Evolutionary conservation across 30 jellyfish, hydroid and myxozoan genomes (phyloP), one percentile per base, ranked within the genome.

Genomic region (Hydractinia symbiolongicarpus): DNA sequence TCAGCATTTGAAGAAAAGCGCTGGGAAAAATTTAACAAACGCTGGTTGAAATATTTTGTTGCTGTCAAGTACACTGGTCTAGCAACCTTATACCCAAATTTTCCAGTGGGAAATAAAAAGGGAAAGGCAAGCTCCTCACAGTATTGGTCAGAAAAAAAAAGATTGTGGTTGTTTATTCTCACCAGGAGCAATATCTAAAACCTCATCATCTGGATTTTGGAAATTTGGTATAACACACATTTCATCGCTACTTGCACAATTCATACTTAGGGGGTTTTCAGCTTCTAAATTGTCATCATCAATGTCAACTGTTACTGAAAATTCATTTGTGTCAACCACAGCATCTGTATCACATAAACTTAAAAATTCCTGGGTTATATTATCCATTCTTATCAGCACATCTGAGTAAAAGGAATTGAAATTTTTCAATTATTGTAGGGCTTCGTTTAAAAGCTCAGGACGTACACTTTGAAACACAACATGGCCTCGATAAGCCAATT

Each of bases 91-190:
- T 13, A 80, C 30, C 88, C 88, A 80, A 20, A 80, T 62, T 80
- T 80, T 21, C 88, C 88, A 7, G 9, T 69, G n/a, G 88, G 85
- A 11, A 80, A 80, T 52, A 76, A 14, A 76, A 9, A n/a, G 50
- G 84, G 81, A 79, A 54, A 76, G 0, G 84, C 84, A 13, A 76
- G 54, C 55, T 51, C 84, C 2, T 30, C 44, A 30, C 44, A 30
- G 44, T 30, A 30, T 30, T 30, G 44, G 44, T 30, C 44, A 30
- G 44, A 30, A 30, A 30, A 30, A n/a, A 30, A 30, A 30, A 30
- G 44, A 30, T 30, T 30, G 44, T 30, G 44, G 44, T 30, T 30
- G 44, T 68, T 53, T 72, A 72, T 51, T 72, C 50, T 72, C 81
- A 44, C 81, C 81, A 5, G 81, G 81, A 5, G 81, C 81, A 44